phyloP scores from a whole-genome alignment of 2,113 vertebrate species.

The Chunga burmeisteri region DNA sequence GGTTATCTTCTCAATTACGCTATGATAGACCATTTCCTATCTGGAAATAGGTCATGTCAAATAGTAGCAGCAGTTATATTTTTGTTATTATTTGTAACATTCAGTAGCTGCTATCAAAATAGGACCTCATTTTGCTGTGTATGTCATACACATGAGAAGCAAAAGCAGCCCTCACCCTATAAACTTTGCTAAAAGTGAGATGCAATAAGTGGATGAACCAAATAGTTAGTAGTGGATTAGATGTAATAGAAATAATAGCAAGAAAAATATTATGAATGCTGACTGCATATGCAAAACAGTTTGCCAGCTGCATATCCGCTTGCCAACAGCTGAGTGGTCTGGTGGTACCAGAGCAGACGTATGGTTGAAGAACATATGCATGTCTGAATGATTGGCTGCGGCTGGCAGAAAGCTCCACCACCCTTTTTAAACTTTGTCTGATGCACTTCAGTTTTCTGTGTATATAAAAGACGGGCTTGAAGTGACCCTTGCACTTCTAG shows the following conservation, averaged over 20 bases:
- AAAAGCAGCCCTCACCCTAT: not conserved
- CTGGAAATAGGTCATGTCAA: slow-evolving; percentile 63
- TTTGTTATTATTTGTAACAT: slow-evolving; percentile 56
- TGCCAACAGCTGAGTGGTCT: not conserved
- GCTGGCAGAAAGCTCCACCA: not conserved
- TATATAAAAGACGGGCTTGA: not conserved
- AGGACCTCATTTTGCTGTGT: slow-evolving; percentile 17
- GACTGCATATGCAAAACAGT: not conserved
- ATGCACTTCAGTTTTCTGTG: not conserved
- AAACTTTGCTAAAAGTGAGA: not conserved
- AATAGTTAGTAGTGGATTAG: not conserved
- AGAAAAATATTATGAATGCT: not conserved
- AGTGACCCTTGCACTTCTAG: not conserved
- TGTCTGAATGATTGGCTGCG: fast-evolving
- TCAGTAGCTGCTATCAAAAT: slow-evolving; percentile 32
- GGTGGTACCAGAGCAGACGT: not conserved
- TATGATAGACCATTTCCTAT: slow-evolving; percentile 61
- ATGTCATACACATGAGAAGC: not conserved
- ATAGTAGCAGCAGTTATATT: slow-evolving; percentile 45
- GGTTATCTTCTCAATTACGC: slow-evolving; percentile 55
- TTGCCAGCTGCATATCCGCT: not conserved
- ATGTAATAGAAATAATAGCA: not conserved
- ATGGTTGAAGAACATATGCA: fast-evolving
- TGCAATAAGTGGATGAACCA: not conserved
- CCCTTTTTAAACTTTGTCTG: not conserved